phyloP scores from a whole-genome alignment of 2,113 vertebrate genomes.

The Anolis carolinensis region DNA sequence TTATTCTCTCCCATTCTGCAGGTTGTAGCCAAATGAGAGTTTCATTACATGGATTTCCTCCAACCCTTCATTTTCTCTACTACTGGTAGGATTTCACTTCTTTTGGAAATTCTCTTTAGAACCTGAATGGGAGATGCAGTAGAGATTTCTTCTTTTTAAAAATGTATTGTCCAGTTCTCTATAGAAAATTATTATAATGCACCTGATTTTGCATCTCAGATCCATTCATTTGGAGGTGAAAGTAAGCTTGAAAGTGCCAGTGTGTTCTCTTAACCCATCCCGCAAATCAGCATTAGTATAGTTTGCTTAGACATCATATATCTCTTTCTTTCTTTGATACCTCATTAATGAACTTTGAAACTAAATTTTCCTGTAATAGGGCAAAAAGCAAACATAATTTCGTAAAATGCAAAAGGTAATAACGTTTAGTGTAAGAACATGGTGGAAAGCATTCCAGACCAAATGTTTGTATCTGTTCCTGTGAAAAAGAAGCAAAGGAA shows the following conservation, averaged over 20 bases:
- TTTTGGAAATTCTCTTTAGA: conserved; percentile 13
- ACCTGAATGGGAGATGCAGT: background rate
- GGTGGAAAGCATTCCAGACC: background rate
- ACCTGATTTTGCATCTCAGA: background rate
- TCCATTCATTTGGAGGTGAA: background rate
- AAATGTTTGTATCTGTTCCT: no score
- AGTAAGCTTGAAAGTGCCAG: background rate
- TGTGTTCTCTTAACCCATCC: background rate
- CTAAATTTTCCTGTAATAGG: background rate
- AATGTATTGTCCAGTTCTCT: background rate
- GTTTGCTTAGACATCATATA: background rate
- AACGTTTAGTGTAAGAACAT: no score
- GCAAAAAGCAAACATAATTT: background rate
- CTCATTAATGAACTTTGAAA: background rate
- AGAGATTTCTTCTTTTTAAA: background rate
- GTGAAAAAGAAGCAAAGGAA: background rate
- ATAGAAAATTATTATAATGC: background rate
- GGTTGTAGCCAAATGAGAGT: background rate
- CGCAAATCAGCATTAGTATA: no score
- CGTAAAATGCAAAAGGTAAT: no score
- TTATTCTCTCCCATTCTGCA: background rate
- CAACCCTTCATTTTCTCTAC: background rate
- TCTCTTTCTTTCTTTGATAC: background rate
- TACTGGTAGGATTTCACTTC: background rate
- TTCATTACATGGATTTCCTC: accelerated